Conservation (phyloP, 2,797 vertebrate genomes). For the Pseudochromis fuscus region DNA sequence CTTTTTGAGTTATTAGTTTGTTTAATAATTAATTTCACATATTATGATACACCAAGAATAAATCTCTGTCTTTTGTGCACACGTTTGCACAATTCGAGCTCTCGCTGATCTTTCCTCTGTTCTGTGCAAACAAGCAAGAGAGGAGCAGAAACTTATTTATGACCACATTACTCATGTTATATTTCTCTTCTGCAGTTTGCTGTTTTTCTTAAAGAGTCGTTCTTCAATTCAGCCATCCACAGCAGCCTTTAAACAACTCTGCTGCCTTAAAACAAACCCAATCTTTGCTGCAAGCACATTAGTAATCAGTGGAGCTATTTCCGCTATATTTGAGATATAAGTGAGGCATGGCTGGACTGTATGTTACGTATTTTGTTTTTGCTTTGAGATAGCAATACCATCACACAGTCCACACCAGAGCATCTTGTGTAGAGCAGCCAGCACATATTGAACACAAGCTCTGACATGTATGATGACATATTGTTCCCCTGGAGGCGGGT, state of each 20-base stretch:
- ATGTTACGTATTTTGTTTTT: constrained; percentile 32
- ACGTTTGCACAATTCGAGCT: constrained; percentile 65
- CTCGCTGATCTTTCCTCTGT: constrained; percentile 43
- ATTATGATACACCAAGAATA: constrained; percentile 70
- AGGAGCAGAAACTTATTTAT: constrained; percentile 70
- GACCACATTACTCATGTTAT: constrained; percentile 68
- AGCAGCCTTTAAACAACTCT: constrained; percentile 32
- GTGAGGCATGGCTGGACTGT: background rate
- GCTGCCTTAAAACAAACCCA: constrained; percentile 12
- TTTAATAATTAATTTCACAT: constrained; percentile 75
- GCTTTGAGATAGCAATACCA: constrained; percentile 2
- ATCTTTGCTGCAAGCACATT: background rate
- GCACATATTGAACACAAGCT: constrained; percentile 50
- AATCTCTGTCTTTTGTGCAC: constrained; percentile 74
- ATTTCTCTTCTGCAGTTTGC: constrained; percentile 51
- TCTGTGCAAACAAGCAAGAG: constrained; percentile 65
- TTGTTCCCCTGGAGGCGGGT: constrained; percentile 53
- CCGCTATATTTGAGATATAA: background rate
- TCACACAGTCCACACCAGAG: constrained; percentile 24
- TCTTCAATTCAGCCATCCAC: constrained; percentile 38
- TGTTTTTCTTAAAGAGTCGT: constrained; percentile 52
- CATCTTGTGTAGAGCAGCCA: constrained; percentile 36
- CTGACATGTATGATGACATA: constrained; percentile 61
- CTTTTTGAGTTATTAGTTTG: constrained; percentile 73
- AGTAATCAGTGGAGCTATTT: background rate